phyloP scores from a whole-genome alignment of 2,888 invertebrate species.

The Piscicola geometra region DNA sequence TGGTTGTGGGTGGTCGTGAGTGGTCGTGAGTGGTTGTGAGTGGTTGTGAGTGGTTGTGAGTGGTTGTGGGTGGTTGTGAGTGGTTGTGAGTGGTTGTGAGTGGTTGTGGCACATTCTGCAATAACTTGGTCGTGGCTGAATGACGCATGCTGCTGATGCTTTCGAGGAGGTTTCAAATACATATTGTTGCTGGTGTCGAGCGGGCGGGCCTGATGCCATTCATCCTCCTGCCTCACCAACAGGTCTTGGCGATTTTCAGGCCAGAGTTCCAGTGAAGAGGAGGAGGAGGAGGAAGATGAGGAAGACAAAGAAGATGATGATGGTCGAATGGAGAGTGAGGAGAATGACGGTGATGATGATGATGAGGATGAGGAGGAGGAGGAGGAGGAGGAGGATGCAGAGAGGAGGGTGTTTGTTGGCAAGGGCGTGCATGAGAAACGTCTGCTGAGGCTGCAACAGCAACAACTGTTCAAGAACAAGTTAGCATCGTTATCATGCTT shows the following conservation, averaged over 20 bases:
- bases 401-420: background rate
- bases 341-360: constrained; percentile 33
- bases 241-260: constrained; percentile 12
- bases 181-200: no score
- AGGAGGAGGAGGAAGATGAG: background rate
- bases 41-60: no score
- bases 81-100: no score
- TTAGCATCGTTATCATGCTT: background rate
- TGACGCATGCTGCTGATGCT: no score
- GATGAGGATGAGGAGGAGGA: constrained; percentile 21
- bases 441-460: background rate
- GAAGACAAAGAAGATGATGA: constrained; percentile 3
- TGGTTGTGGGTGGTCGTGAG: no score
- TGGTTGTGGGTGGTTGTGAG: no score
- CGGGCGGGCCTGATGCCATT: no score
- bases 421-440: background rate
- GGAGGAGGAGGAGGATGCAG: constrained; percentile 33
- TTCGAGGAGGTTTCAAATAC: constrained; percentile 40
- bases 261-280: constrained; percentile 15
- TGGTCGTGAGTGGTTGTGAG: no score
- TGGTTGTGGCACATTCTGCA: no score
- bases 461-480: background rate
- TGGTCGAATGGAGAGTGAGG: constrained; percentile 23
- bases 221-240: no score
- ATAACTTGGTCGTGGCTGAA: no score